phyloP scores from a whole-genome alignment of 1,140 invertebrate species.

The Sipha flava region DNA sequence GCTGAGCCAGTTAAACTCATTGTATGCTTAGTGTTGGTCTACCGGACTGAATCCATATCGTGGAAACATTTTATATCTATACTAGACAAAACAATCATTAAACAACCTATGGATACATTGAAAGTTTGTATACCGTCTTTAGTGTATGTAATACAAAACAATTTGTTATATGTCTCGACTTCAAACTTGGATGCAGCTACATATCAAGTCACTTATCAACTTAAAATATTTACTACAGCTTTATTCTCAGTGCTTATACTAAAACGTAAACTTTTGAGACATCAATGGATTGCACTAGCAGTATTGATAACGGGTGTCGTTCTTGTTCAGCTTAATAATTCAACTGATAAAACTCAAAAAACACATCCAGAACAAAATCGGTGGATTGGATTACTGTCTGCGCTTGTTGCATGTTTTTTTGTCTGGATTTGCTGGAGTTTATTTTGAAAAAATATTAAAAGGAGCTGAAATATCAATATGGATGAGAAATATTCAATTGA shows the following conservation, averaged over 20 bases:
- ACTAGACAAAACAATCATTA: constrained; percentile 66
- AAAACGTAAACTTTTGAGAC: constrained; percentile 59
- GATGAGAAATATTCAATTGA: constrained; percentile 92
- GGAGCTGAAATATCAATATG: constrained; percentile 90
- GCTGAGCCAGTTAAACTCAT: constrained; percentile 88
- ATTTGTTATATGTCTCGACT: constrained; percentile 90
- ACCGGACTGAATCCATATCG: constrained; percentile 60
- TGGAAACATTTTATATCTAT: constrained; percentile 50
- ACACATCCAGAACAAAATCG: constrained; percentile 59
- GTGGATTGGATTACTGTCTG: constrained; percentile 77
- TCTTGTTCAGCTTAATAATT: constrained; percentile 67
- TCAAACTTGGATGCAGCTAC: constrained; percentile 97
- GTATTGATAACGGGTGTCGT: constrained; percentile 80
- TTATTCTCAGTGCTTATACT: constrained; percentile 92
- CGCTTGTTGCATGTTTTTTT: constrained; percentile 83
- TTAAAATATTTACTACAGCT: constrained; percentile 97
- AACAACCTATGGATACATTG: constrained; percentile 77
- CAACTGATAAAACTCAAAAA: constrained; percentile 42
- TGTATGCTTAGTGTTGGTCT: constrained; percentile 73
- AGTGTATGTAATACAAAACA: constrained; percentile 95
- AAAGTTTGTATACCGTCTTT: constrained; percentile 91
- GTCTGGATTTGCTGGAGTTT: constrained; percentile 97
- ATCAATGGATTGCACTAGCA: constrained; percentile 83
- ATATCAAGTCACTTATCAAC: constrained; percentile 98
- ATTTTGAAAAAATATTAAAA: constrained; percentile 98